Conservation (phyloP, 2,113 vertebrate species). For the Ciconia stormi region DNA sequence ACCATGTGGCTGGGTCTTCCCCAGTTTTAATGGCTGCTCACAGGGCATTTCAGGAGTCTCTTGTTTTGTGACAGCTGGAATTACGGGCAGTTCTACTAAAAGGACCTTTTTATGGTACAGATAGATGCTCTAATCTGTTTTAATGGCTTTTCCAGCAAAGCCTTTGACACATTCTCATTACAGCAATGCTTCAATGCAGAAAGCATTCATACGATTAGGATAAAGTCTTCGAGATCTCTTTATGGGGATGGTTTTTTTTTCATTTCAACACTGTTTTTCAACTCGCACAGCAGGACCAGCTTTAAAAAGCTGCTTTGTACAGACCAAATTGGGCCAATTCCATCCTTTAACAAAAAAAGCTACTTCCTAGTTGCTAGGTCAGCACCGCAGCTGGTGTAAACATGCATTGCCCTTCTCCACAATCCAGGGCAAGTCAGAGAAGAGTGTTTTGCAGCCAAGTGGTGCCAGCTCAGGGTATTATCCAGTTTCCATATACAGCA, state of each 20-base stretch:
- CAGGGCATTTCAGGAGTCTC: not conserved
- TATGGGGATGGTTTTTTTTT: not conserved
- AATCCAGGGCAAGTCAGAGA: not conserved
- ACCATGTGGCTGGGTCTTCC: not conserved
- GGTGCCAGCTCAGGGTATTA: not conserved
- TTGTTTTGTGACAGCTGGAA: slow-evolving; percentile 23
- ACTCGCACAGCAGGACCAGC: not conserved
- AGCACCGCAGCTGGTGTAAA: not conserved
- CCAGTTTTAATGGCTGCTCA: not conserved
- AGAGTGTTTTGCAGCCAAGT: not conserved
- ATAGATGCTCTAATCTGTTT: slow-evolving; percentile 57
- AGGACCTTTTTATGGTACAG: slow-evolving; percentile 37
- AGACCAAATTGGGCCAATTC: not conserved
- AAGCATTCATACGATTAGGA: slow-evolving; percentile 4
- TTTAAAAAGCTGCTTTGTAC: slow-evolving; percentile 13
- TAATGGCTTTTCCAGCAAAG: slow-evolving; percentile 41
- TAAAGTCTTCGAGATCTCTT: slow-evolving; percentile 12
- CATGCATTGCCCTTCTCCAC: not conserved
- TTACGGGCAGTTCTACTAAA: not conserved
- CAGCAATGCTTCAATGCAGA: not conserved
- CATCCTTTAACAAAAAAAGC: not conserved
- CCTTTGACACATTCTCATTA: slow-evolving; percentile 54
- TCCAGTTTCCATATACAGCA: not conserved
- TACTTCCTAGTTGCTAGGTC: not conserved
- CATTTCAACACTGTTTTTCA: not conserved